Base-by-base conservation (phyloP, 2,888 invertebrate species). In the Caenorhabditis sp. region DNA sequence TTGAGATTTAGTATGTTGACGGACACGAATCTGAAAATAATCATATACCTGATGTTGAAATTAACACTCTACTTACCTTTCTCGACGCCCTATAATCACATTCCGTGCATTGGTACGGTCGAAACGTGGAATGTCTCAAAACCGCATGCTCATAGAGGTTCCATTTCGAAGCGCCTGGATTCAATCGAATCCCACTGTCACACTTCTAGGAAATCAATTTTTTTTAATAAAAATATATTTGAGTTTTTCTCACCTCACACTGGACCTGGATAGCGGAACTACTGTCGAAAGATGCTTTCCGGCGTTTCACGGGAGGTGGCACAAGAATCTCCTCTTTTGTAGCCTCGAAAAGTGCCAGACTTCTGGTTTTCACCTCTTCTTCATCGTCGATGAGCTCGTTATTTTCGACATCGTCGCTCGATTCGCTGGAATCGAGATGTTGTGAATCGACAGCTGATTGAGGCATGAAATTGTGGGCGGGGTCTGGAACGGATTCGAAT, bases 121-220 rank as follows among this genome's bases (percentile, higher is more conserved):
- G 70, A 49, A 68, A 60, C 23, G 14, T 53, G 10, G 77, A 77
- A 49, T 77, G 77, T 21, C 72, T 77, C 65, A 75, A 56, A 31
- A 77, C 68, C 0, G 75, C 77, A 36, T 77, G 77, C 43, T 77
- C 77, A 58, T 60, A 77, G 21, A 77, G 53, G 25, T 77, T 77
- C 77, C 77, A 77, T 50, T 75, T 77, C 1, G 77, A 77, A 3
- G 70, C 72, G 7, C 77, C 74, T 8, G 69, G 23, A 52, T 72
- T 77, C 57, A 77, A 49, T 1, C 73, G 60, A 23, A 77, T 26
- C 17, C 3, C 25, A 25, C 23, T 23, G 2, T 17, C 25, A 56
- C 56, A 56, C 25, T 26, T 21, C 38, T 64, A 10, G 59, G 63
- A 25, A 64, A 57, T n/a, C n/a, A n/a, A 20, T 59, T 63, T 12